Evolutionary conservation across 1,140 invertebrate species (phyloP), one percentile per base, ranked within the genome.

Genomic region (Agrypnia vestita): DNA sequence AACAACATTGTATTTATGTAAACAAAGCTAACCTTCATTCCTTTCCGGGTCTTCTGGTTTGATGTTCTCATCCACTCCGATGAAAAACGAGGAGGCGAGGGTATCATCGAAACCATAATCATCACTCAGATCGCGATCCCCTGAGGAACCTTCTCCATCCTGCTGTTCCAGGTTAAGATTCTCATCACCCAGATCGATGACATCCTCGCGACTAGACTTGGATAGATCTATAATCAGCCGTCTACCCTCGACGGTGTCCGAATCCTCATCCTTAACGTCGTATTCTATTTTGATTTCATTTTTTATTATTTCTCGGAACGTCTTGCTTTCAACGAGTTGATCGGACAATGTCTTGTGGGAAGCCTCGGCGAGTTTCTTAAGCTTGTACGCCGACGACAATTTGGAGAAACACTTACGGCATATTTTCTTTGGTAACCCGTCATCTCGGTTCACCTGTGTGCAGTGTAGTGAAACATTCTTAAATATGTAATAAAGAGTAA

Each of bases 361-460:
- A 12, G 21, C 12, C 43, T 74, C 71, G 1, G 71, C 71, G 9
- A 55, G 53, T 12, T 55, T 55, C 13, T 56, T 55, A 19, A 74
- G 15, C 8, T 74, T 74, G 53, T 56, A 74, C 12, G 71, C 71
- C 0, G 71, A 74, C 6, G 71, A 74, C 21, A 74, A 17, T 56
- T 74, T 74, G 25, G 71, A 55, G 25, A 55, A 55, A 44, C 71
- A 74, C 35, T 74, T 74, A 3, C 71, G 51, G 12, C 71, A 74
- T 19, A 74, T 55, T 55, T 74, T 74, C 6, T 15, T 53, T 1
- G 71, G 71, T 1, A 74, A 35, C 7, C 43, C 71, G 53, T 74
- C 71, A 56, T 74, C 53, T 55, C 56, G 11, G 43, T 25, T 25
- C 15, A 56, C 51, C 71, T 74, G 21, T 15, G 25, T 35, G 6